Percentiles rank a stretch among this genome's conserved stretches.
phyloP scores from a whole-genome alignment of 2,797 vertebrate species.

The Thunnus albacares region DNA sequence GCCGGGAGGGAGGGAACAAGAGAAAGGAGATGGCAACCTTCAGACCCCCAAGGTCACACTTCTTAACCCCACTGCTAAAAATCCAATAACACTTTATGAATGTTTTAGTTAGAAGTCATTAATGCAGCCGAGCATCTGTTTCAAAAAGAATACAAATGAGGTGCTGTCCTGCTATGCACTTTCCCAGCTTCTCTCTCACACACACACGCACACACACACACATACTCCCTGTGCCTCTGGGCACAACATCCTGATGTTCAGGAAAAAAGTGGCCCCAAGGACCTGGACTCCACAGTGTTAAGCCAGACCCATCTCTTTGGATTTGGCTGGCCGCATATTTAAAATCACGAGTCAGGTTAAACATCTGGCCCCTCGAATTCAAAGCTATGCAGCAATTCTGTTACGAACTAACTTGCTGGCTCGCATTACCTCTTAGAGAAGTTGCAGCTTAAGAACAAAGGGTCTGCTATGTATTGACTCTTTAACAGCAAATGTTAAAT shows the following conservation, averaged over 20 bases:
- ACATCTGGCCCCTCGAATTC: constrained; percentile 74
- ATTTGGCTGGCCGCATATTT: constrained; percentile 73
- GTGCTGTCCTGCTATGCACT: constrained; percentile 66
- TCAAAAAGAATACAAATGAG: constrained; percentile 86
- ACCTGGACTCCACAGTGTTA: constrained; percentile 64
- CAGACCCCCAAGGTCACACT: constrained; percentile 82
- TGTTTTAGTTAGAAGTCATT: constrained; percentile 86
- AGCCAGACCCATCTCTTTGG: constrained; percentile 71
- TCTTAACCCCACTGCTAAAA: constrained; percentile 86
- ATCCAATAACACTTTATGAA: constrained; percentile 88
- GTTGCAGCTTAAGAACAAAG: constrained; percentile 52
- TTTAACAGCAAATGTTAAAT: constrained; percentile 43
- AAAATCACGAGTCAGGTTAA: constrained; percentile 73
- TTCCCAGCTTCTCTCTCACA: constrained; percentile 51
- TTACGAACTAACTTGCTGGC: constrained; percentile 46
- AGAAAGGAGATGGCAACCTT: constrained; percentile 78
- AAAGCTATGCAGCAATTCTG: constrained; percentile 51
- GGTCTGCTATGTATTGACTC: constrained; percentile 19
- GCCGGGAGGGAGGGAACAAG: constrained; percentile 54
- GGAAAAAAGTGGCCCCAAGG: constrained; percentile 69
- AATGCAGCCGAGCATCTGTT: constrained; percentile 86
- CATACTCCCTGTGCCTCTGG: constrained; percentile 59
- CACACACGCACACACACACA: constrained; percentile 29
- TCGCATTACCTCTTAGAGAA: constrained; percentile 40
- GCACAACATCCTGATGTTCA: constrained; percentile 73